These are phyloP conservation scores for Podilymbus podiceps DNA, from an alignment of 2,113 vertebrate species.

Conservation along the genomic window DNA sequence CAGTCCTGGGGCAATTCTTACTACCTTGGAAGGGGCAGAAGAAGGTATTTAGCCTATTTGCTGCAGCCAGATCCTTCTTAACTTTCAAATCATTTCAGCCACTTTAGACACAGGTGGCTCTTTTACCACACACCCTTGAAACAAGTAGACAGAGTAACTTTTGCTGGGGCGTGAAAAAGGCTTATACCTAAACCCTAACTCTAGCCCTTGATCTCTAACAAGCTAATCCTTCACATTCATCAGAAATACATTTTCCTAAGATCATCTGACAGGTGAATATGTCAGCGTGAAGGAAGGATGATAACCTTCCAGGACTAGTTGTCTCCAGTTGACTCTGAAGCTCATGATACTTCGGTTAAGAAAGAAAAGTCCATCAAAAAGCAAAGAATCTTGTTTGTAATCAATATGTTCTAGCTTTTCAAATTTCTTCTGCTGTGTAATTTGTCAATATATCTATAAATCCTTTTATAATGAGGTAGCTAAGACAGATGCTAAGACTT, in stretches of 20 bases:
- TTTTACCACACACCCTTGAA: background rate
- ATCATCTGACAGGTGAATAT: background rate
- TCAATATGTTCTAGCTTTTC: background rate
- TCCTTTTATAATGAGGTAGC: background rate
- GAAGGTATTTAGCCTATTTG: background rate
- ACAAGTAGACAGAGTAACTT: background rate
- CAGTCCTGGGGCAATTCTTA: background rate
- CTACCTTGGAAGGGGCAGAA: background rate
- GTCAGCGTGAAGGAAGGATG: background rate
- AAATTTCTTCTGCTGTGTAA: background rate
- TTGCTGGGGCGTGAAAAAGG: background rate
- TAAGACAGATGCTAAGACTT: background rate
- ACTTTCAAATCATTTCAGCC: background rate
- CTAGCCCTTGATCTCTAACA: background rate
- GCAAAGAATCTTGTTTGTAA: background rate
- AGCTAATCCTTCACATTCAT: background rate
- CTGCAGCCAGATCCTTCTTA: background rate
- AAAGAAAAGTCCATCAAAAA: background rate
- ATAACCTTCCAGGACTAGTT: background rate
- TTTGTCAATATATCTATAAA: conserved; percentile 8
- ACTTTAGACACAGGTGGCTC: background rate
- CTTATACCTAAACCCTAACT: background rate
- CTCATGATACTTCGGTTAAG: background rate
- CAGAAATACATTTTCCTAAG: background rate
- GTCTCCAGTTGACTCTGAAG: background rate